Base-by-base conservation (phyloP, 2,888 invertebrate genomes). In the Germaria angustata region DNA sequence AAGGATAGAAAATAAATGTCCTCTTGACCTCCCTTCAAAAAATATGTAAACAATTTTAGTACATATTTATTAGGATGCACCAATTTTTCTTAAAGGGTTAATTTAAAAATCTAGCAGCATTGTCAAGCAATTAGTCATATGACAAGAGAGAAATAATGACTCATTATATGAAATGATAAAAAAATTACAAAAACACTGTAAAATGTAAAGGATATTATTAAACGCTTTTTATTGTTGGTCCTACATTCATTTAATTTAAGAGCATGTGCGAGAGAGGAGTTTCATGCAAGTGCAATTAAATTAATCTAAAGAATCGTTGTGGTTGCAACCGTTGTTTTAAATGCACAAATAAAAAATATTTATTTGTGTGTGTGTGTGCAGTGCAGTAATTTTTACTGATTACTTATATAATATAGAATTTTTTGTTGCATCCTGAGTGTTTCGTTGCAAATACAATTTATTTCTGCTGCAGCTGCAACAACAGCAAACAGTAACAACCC, bases 121-220 rank as follows among this genome's bases (percentile, higher is more conserved):
- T 79, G 66, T 49, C 34, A 66, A 80, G 66, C 79, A 80, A 80
- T 80, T 80, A 80, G 79, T 80, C 79, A 80, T 51, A 73, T 80
- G 53, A 66, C 24, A 17, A 72, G 32, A 66, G 69, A 32, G 49
- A 69, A 65, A 51, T 59, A 66, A 72, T 80, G 66, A 80, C 59
- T 80, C 79, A 73, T 80, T 73, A 61, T 28, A 36, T 39, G 6
- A 69, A 53, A 61, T 34, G 20, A 24, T 9, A 39, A 39, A n/a
- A 13, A 39, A 39, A 66, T 3, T 4, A 28, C 36, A 22, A 57
- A 66, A 59, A 59, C 44, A 34, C 13, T 49, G 13, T 22, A 78
- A 59, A 41, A 49, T 51, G 22, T 34, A 44, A 44, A 69, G 68
- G 36, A 77, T 63, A 44, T 55, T 44, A 9, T 57, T n/a, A n/a